Evolutionary conservation across 2,113 vertebrate genomes (phyloP), one percentile per base, ranked within the genome.

Genomic region (Coptodon rendalli): DNA sequence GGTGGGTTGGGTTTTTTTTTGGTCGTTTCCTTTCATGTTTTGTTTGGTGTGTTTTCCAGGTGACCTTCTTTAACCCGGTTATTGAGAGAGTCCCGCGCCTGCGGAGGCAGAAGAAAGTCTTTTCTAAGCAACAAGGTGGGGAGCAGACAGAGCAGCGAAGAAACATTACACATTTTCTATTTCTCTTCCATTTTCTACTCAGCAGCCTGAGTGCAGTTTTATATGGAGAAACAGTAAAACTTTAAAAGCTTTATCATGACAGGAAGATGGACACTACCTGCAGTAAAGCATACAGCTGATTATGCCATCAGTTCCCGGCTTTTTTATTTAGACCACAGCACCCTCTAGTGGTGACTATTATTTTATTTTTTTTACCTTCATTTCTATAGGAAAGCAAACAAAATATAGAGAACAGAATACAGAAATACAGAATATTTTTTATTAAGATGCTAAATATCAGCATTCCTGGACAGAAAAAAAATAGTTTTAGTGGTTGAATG

Each of bases 91-190:
- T 94, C 81, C 97, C 97, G 80, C 97, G 97, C 19, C 97, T 98
- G 19, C 97, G 95, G 81, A 94, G 98, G 34, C 98, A 98, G 92
- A 98, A 97, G 91, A 98, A 98, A 87, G 94, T 98, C 24, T 98
- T 98, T 92, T 98, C 98, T 80, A 98, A 98, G 85, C 97, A 98
- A 87, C 97, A 98, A 92, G 97, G 97, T 98, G 92, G 95, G 90
- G 13, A 45, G 31, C 27, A 53, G 50, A 52, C 24, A 12, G 14
- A 80, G 29, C 2, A 22, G 9, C n/a, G 10, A 43, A 31, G 13
- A 66, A 52, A 80, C 22, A 43, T 56, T 38, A 36, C 16, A 73
- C 9, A 71, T n/a, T 13, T 48, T 13, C 22, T 38, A 40, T 71
- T 83, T 80, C 24, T 45, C 14, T 16, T 45, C 12, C 7, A 27